These are phyloP conservation scores for Notoglanidium macrostoma DNA, from an alignment of 2,797 vertebrate species.

Conservation along the genomic window DNA sequence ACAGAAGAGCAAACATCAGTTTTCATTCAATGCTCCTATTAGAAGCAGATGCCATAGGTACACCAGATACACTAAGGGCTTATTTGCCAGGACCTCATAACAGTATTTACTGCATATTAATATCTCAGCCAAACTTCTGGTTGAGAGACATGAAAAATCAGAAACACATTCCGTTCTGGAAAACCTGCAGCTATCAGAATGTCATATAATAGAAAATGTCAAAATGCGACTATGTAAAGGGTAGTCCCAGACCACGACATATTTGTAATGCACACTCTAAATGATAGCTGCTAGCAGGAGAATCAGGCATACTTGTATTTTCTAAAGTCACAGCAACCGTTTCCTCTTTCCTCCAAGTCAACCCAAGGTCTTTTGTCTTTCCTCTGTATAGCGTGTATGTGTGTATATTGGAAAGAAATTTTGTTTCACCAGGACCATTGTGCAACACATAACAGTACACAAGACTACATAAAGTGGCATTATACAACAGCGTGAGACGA, in stretches of 20 bases:
- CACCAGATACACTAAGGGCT: background rate
- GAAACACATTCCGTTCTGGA: background rate
- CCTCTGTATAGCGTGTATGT: background rate
- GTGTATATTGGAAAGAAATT: background rate
- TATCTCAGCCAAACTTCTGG: background rate
- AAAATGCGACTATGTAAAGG: background rate
- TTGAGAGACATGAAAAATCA: background rate
- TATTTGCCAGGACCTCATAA: background rate
- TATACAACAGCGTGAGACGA: background rate
- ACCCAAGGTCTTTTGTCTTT: background rate
- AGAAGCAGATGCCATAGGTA: background rate
- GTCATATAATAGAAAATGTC: background rate
- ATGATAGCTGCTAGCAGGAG: background rate
- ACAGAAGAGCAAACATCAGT: background rate
- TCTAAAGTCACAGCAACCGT: background rate
- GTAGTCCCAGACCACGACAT: background rate
- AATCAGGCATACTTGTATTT: background rate
- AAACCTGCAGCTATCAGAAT: background rate
- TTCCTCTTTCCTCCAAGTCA: background rate
- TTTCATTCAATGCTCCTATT: background rate
- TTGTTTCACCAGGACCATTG: background rate
- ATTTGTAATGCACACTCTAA: background rate
- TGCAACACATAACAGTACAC: background rate
- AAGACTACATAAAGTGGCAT: too few species aligned
- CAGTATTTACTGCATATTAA: constrained; percentile 1